Evolutionary conservation across 2,888 invertebrate species (phyloP).

Genomic region (Sarcophaga variegata): DNA sequence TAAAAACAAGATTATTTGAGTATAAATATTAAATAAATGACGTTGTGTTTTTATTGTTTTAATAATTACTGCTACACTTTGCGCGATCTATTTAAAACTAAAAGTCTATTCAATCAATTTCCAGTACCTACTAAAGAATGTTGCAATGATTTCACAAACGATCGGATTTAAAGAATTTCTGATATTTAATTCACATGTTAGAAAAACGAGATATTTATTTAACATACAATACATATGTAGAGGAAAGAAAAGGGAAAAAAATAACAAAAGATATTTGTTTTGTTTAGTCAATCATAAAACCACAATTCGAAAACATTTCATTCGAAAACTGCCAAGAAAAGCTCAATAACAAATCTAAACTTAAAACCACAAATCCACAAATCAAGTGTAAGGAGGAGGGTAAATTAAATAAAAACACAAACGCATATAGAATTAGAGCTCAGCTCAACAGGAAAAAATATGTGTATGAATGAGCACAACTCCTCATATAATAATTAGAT

Average conservation of each 20-base stretch:
- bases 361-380: conserved; percentile 61
- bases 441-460: background rate
- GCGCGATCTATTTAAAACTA: too few relatives aligned
- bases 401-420: background rate
- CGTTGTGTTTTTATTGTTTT: too few relatives aligned
- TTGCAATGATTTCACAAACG: background rate
- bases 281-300: conserved; percentile 75
- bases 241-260: background rate
- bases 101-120: too few relatives aligned
- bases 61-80: too few relatives aligned
- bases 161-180: conserved; percentile 1
- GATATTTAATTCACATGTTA: conserved; percentile 66
- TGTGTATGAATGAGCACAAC: too few relatives aligned
- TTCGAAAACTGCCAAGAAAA: conserved; percentile 50
- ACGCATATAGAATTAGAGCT: background rate
- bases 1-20: too few relatives aligned
- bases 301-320: conserved; percentile 69
- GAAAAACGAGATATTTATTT: conserved; percentile 56
- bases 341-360: conserved; percentile 62
- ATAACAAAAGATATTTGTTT: conserved; percentile 64
- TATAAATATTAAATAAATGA: too few relatives aligned
- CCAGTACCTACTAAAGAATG: too few relatives aligned
- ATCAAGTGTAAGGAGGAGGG: background rate
- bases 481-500: too few relatives aligned
- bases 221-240: too few relatives aligned